Evolutionary conservation across 2,888 invertebrate species (phyloP).

Genomic region (Empis stercorea): DNA sequence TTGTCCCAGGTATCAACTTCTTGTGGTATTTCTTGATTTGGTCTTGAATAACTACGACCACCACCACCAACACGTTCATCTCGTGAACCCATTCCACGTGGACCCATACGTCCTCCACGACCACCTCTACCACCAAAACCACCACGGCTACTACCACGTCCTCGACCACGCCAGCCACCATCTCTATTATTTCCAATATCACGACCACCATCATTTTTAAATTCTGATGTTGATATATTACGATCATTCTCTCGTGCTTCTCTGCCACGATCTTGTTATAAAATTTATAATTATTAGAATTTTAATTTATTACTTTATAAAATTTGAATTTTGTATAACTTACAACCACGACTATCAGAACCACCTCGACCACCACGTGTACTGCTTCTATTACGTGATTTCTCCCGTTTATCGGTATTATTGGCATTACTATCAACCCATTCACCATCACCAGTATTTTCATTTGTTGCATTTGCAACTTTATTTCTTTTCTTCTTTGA

Average conservation of each 20-base stretch:
- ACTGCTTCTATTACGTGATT: conserved; percentile 34
- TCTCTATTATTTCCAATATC: conserved; percentile 32
- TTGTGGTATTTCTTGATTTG: conserved; percentile 31
- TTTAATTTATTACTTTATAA: not conserved
- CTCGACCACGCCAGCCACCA: conserved; percentile 36
- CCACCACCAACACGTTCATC: conserved; percentile 22
- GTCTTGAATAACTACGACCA: conserved; percentile 22
- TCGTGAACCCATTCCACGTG: conserved; percentile 17
- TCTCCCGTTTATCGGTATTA: conserved; percentile 32
- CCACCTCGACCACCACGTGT: conserved; percentile 35
- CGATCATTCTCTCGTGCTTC: conserved; percentile 47
- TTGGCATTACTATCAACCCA: conserved; percentile 32
- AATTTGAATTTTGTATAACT: conserved; percentile 7
- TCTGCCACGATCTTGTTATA: conserved; percentile 41
- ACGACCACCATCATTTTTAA: conserved; percentile 22
- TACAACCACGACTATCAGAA: conserved; percentile 44
- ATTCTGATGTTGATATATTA: conserved; percentile 13
- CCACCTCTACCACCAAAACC: conserved; percentile 40
- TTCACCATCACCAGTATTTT: conserved; percentile 38
- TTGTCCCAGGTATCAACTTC: conserved; percentile 49
- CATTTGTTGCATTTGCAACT: conserved; percentile 45
- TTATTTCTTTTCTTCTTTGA: conserved; percentile 81
- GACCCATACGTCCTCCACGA: conserved; percentile 33
- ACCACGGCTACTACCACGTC: conserved; percentile 38
- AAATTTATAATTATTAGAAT: not conserved